These are phyloP conservation scores for Adineta ricciae DNA, from an alignment of 2,888 invertebrate genomes.

Conservation along the genomic window DNA sequence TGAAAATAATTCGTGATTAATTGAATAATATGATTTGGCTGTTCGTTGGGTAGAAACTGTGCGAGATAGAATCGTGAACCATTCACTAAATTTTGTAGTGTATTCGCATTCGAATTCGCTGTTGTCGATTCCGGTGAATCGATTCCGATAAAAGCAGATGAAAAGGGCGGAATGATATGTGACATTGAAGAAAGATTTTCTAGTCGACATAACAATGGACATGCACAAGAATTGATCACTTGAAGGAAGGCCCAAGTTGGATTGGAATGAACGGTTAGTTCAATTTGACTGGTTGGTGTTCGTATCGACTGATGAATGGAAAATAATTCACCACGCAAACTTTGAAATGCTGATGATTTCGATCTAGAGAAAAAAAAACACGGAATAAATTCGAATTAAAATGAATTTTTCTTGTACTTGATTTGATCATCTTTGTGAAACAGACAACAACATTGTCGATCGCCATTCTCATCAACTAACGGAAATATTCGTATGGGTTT, in stretches of 20 bases:
- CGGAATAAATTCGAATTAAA: not conserved
- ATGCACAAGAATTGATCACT: not conserved
- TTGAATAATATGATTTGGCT: not conserved
- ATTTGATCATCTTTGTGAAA: not conserved
- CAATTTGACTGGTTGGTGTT: not conserved
- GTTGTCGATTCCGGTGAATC: not conserved
- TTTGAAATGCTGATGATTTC: not conserved
- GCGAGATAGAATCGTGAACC: not conserved
- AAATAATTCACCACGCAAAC: not conserved
- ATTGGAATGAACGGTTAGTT: not conserved
- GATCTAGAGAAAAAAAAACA: not conserved
- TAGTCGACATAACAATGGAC: not conserved
- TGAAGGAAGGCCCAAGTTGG: not conserved
- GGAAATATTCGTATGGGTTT: not conserved
- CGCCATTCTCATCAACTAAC: not conserved
- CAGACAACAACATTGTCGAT: not conserved
- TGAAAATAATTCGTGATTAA: constrained; percentile 2
- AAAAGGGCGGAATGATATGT: not conserved
- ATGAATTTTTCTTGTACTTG: not conserved
- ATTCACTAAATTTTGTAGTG: not conserved
- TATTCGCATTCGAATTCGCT: not conserved
- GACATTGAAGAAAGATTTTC: not conserved
- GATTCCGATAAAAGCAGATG: not conserved
- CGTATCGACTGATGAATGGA: not conserved
- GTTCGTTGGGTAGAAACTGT: not conserved